phyloP scores from a whole-genome alignment of 2,888 invertebrate genomes.

The Mechanitis mazaeus region DNA sequence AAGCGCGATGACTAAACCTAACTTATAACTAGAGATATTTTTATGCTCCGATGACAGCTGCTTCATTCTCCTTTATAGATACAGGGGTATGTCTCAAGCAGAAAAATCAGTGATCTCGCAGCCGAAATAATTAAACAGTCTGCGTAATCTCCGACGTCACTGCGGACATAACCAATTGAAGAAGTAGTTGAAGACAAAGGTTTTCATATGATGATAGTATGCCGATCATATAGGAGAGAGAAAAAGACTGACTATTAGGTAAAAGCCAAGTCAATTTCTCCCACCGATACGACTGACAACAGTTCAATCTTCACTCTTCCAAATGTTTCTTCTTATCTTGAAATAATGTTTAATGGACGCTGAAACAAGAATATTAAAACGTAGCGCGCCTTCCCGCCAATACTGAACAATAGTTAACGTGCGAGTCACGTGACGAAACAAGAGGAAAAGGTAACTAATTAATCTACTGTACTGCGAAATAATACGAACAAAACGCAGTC shows the following conservation, averaged over 20 bases:
- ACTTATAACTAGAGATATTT: constrained; percentile 53
- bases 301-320: constrained; percentile 39
- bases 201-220: constrained; percentile 50
- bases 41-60: constrained; percentile 32
- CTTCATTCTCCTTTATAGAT: constrained; percentile 7
- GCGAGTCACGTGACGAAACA: constrained; percentile 50
- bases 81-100: constrained; percentile 51
- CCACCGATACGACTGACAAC: constrained; percentile 77
- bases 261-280: constrained; percentile 81
- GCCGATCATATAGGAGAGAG: constrained; percentile 84
- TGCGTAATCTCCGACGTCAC: constrained; percentile 74
- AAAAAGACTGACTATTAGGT: constrained; percentile 83
- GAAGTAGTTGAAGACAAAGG: constrained; percentile 18
- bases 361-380: constrained; percentile 42
- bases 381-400: constrained; percentile 31
- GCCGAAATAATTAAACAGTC: constrained; percentile 62
- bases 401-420: constrained; percentile 28
- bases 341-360: constrained; percentile 36
- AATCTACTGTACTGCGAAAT: constrained; percentile 4
- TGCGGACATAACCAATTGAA: constrained; percentile 54
- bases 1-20: constrained; percentile 55
- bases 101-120: constrained; percentile 74
- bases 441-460: constrained; percentile 38
- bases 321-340: constrained; percentile 33
- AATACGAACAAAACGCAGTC: background rate